A percentile compares a stretch with the other conserved stretches of the same genome.
Conservation (phyloP, 1,140 invertebrate species). For the Magallana angulata region DNA sequence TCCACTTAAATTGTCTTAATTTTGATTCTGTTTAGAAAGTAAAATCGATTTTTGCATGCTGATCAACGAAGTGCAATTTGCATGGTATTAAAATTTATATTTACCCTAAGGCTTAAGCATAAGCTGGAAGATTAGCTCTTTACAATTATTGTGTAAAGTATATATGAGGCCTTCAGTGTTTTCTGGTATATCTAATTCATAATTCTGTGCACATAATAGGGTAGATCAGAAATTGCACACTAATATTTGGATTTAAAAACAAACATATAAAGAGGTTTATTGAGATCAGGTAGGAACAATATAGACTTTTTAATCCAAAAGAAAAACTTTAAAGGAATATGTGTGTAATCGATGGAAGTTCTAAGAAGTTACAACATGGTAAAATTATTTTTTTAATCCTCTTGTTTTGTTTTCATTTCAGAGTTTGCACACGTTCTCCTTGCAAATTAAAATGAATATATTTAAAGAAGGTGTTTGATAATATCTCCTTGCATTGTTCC, state of each 20-base stretch:
- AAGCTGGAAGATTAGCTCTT: too few species aligned
- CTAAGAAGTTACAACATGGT: neutral
- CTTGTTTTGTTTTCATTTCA: slow-evolving; percentile 25
- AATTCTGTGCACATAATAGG: neutral
- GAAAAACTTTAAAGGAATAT: neutral
- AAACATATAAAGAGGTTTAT: neutral
- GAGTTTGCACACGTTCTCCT: slow-evolving; percentile 46
- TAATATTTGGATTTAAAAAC: neutral
- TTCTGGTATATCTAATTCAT: neutral
- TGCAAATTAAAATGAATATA: neutral
- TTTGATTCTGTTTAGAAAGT: too few species aligned
- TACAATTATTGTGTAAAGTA: neutral
- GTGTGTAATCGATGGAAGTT: neutral
- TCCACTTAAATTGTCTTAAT: too few species aligned
- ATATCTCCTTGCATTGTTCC: too few species aligned
- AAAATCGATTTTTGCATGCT: too few species aligned
- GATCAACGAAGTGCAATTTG: too few species aligned
- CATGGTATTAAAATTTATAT: too few species aligned
- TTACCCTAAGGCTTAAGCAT: too few species aligned
- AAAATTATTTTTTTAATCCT: neutral
- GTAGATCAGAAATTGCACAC: neutral
- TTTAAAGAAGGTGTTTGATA: too few species aligned
- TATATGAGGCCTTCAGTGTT: too few species aligned
- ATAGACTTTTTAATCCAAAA: neutral
- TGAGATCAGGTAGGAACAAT: neutral